Evolutionary conservation across 2,888 invertebrate species (phyloP), one percentile per base, ranked within the genome.

Genomic region (Tigriopus californicus): DNA sequence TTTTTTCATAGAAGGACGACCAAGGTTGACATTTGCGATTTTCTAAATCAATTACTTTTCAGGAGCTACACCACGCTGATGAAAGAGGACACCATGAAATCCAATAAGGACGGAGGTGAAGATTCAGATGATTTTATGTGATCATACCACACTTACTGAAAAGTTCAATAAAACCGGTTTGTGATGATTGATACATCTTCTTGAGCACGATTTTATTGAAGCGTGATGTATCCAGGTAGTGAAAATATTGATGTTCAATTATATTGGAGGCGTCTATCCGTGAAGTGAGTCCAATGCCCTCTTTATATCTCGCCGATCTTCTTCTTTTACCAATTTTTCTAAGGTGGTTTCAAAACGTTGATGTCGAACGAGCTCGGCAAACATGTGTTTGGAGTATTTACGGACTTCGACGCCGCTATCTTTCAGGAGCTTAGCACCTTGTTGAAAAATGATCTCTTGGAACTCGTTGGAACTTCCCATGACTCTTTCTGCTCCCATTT

Each of bases 81-180:
- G 53, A 46, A 60, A 41, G 62, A 77, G 6, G 85, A 84, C 68
- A 87, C 84, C 68, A 91, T 91, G 90, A 79, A 78, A 58, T 79
- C 81, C 48, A 88, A 86, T 70, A 78, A 80, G 70, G 85, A 81
- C 62, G 72, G 80, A 71, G 89, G 87, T 57, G 86, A 89, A 72
- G 90, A 90, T 73, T 90, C 90, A n/a, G 90, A 90, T 75, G 89
- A 88, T 67, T 90, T 90, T 73, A 89, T 90, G 89, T 90, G 77
- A 80, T 62, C 33, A 5, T 33, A 3, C 33, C 33, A 3, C 3
- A 33, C 4, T 5, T 8, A 33, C 8, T 3, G 33, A 33, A 33
- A 33, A 33, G 33, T 33, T 33, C 8, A 33, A 33, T 33, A 33
- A 33, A 33, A 3, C 8, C 8, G 33, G 3, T 33, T 33, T 33